These are phyloP conservation scores for Brachyrhaphis roseni DNA, from an alignment of 2,797 vertebrate species.

Conservation along the genomic window DNA sequence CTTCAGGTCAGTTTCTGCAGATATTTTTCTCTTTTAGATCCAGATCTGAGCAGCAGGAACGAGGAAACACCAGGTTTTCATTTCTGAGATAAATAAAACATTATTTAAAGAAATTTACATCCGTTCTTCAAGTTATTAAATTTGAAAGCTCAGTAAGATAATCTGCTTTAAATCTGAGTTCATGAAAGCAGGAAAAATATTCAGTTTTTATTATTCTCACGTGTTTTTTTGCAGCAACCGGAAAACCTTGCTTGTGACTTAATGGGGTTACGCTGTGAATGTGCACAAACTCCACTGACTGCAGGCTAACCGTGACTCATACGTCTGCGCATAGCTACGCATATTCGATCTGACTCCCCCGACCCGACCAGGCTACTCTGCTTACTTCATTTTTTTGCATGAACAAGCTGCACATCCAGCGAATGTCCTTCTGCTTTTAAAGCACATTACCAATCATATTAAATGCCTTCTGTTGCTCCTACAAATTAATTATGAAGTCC, in stretches of 20 bases:
- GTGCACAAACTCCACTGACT: conserved; percentile 55
- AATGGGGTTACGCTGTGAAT: conserved; percentile 77
- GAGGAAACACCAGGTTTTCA: neutral
- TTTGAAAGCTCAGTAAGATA: neutral
- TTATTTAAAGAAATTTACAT: neutral
- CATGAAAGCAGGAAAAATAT: neutral
- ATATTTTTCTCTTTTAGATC: neutral
- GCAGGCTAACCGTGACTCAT: conserved; percentile 35
- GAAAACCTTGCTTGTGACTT: conserved; percentile 71
- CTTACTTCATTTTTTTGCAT: neutral
- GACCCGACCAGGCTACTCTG: neutral
- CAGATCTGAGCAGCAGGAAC: neutral
- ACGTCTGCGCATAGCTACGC: neutral
- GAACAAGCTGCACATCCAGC: neutral
- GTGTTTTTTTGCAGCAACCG: conserved; percentile 30
- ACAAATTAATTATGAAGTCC: neutral
- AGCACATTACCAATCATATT: neutral
- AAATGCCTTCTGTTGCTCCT: neutral
- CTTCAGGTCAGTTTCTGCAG: conserved; percentile 7
- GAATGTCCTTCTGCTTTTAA: neutral
- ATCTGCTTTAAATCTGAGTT: neutral
- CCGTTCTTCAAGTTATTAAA: neutral
- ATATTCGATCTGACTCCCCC: conserved; percentile 1
- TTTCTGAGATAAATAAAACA: neutral
- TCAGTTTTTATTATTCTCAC: conserved; percentile 13